Conservation (phyloP, 1,140 invertebrate species). For the Vollenhovia emeryi region DNA sequence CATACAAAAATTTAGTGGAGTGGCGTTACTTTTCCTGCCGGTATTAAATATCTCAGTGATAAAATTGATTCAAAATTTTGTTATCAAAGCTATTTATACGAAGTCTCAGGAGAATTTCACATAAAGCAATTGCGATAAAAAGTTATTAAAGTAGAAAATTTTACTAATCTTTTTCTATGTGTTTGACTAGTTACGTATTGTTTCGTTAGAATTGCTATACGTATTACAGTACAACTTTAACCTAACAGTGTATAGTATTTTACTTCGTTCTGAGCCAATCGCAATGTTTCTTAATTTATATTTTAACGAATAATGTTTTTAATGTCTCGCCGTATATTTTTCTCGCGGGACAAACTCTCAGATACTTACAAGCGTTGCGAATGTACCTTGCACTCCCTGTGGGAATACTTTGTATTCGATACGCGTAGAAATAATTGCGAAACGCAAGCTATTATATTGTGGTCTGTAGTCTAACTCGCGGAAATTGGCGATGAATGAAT, state of each 20-base stretch:
- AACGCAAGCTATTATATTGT: neutral
- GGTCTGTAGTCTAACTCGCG: constrained; percentile 20
- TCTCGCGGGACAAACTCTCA: neutral
- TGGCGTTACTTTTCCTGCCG: neutral
- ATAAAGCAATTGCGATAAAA: neutral
- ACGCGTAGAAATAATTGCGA: neutral
- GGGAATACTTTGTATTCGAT: neutral
- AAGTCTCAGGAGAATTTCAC: neutral
- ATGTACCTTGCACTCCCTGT: neutral
- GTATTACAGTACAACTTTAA: neutral
- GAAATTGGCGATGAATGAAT: constrained; percentile 71
- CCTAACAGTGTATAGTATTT: neutral
- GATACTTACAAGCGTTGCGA: neutral
- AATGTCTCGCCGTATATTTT: neutral
- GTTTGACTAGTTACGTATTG: neutral
- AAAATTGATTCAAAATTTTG: neutral
- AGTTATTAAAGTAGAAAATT: neutral
- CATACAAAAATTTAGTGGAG: neutral
- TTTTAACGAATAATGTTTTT: neutral
- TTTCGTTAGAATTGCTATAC: neutral
- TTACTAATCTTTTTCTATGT: neutral
- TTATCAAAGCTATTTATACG: neutral
- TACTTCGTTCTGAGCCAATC: neutral
- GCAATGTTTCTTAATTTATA: neutral
- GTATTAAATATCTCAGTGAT: neutral